A percentile compares a stretch with the other conserved stretches of the same genome.
Conservation (phyloP, 2,888 invertebrate genomes). For the Macrosiphum euphorbiae region DNA sequence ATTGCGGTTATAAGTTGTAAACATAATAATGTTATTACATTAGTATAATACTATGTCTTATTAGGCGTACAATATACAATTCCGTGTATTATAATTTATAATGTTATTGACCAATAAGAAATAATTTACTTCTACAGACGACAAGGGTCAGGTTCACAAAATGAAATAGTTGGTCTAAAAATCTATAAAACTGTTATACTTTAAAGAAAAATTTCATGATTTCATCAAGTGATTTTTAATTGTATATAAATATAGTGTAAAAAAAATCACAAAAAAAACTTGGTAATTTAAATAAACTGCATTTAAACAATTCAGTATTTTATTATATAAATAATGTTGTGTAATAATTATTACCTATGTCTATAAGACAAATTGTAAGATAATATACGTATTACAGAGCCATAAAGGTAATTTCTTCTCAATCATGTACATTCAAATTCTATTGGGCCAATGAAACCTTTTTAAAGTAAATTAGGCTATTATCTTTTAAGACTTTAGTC, state of each 20-base stretch:
- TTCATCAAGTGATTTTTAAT: neutral
- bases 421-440: neutral
- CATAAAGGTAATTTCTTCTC: neutral
- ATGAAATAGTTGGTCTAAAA: neutral
- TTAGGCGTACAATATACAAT: neutral
- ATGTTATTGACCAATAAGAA: neutral
- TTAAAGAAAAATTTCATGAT: neutral
- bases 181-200: neutral
- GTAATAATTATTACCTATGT: neutral
- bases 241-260: neutral
- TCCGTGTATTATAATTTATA: neutral
- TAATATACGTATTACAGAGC: neutral
- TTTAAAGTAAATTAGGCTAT: constrained; percentile 1
- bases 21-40: neutral
- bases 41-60: neutral
- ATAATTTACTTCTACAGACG: neutral
- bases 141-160: neutral
- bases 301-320: neutral
- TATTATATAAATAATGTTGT: constrained; percentile 4
- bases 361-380: neutral
- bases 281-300: neutral
- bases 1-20: neutral
- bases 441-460: neutral
- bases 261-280: neutral
- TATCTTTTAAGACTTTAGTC: constrained; percentile 30